Percentiles rank a stretch among this genome's conserved stretches.
phyloP scores from a whole-genome alignment of 2,797 vertebrate species.

The Helicolenus hilgendorfi region DNA sequence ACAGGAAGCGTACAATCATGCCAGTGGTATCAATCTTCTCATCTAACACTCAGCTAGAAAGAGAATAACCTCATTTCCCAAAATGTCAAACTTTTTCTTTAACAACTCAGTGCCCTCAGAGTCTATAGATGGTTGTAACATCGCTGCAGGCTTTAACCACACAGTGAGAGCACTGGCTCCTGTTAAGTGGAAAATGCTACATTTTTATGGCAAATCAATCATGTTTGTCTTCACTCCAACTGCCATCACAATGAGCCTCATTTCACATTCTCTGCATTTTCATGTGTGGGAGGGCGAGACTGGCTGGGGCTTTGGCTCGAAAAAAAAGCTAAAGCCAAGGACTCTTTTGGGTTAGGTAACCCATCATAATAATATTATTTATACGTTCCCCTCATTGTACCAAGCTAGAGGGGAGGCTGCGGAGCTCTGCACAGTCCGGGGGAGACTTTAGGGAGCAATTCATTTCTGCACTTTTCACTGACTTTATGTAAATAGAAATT shows the following conservation, averaged over 20 bases:
- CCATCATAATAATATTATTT: conserved; percentile 84
- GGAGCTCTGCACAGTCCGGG: conserved; percentile 41
- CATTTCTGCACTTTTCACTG: conserved; percentile 62
- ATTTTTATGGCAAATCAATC: conserved; percentile 85
- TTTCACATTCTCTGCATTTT: conserved; percentile 87
- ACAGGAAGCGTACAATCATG: background rate
- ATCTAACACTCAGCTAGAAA: background rate
- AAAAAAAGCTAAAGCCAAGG: conserved; percentile 49
- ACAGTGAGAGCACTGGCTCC: conserved; percentile 72
- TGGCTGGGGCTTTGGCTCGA: conserved; percentile 58
- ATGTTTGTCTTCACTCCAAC: conserved; percentile 79
- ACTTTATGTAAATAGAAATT: conserved; percentile 74
- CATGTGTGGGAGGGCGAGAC: conserved; percentile 78
- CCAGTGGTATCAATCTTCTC: background rate
- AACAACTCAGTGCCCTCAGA: conserved; percentile 1
- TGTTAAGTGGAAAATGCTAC: conserved; percentile 82
- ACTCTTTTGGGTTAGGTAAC: conserved; percentile 73
- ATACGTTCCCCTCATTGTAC: conserved; percentile 73
- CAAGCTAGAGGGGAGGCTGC: conserved; percentile 53
- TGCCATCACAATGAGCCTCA: conserved; percentile 78
- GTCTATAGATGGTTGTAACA: conserved; percentile 31
- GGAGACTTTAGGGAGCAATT: conserved; percentile 70
- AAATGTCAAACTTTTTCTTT: conserved; percentile 2
- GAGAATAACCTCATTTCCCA: background rate
- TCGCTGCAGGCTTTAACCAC: conserved; percentile 49